These are phyloP conservation scores for Diplosoma virens DNA, from an alignment of 23 tunicate genomes.

Conservation along the genomic window DNA sequence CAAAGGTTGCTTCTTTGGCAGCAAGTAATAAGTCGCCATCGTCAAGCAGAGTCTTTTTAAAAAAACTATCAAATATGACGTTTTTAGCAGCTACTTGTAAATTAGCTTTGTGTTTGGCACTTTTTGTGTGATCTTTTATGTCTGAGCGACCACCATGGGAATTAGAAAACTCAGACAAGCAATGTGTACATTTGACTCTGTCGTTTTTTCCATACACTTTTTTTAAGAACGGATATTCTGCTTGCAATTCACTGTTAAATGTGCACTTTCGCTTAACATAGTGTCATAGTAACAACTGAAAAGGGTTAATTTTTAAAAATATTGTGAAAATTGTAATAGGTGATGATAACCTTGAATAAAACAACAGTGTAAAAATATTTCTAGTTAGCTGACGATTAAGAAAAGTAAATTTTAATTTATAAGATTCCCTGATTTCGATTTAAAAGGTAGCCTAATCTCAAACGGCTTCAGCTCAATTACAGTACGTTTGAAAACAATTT, in stretches of 20 bases:
- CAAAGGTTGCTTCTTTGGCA: too few species aligned
- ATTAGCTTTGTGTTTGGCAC: conserved; percentile 17
- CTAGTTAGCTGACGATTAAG: too few species aligned
- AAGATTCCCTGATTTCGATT: too few species aligned
- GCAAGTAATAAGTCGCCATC: too few species aligned
- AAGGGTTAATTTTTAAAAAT: background rate
- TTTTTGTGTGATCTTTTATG: too few species aligned
- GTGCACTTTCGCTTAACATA: background rate
- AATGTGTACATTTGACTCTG: background rate
- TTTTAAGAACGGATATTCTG: too few species aligned
- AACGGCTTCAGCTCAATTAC: background rate
- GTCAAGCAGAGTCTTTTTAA: conserved; percentile 16
- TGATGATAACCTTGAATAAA: too few species aligned
- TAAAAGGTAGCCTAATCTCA: background rate
- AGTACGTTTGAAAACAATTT: background rate
- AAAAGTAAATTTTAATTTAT: background rate
- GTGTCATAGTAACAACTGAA: background rate
- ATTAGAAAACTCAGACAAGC: background rate
- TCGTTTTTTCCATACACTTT: background rate
- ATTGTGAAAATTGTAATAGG: background rate
- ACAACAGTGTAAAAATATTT: too few species aligned
- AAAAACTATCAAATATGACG: conserved; percentile 8
- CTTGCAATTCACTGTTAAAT: background rate
- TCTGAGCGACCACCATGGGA: background rate
- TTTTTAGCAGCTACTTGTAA: conserved; percentile 16